phyloP scores from a whole-genome alignment of 2,888 invertebrate species.

The Chesias legatella region DNA sequence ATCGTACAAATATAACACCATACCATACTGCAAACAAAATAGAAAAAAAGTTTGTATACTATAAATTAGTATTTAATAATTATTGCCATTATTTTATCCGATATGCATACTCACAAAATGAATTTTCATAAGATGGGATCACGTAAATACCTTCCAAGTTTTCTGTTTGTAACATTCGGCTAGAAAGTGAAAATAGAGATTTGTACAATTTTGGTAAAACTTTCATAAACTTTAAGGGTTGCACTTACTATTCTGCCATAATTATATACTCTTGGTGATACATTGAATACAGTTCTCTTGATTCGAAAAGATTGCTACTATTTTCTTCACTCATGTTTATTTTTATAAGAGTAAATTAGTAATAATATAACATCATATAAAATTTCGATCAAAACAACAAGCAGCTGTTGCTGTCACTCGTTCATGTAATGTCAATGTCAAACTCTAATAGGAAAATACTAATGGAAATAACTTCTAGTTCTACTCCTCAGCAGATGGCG shows the following conservation, averaged over 20 bases:
- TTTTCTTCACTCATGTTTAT: slow-evolving; percentile 59
- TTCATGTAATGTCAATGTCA: too few relatives aligned
- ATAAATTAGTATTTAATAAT: not conserved
- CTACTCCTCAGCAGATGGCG: too few relatives aligned
- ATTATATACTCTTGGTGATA: slow-evolving; percentile 94
- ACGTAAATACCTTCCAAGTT: slow-evolving; percentile 94
- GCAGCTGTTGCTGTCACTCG: too few relatives aligned
- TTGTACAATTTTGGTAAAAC: not conserved
- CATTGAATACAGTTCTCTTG: slow-evolving; percentile 85
- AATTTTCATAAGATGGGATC: slow-evolving; percentile 92
- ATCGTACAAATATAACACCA: slow-evolving; percentile 93
- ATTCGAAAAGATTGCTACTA: slow-evolving; percentile 71
- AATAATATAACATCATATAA: too few relatives aligned
- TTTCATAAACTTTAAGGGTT: not conserved
- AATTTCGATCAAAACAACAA: too few relatives aligned
- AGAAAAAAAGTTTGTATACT: slow-evolving; percentile 4
- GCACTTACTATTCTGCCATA: slow-evolving; percentile 94
- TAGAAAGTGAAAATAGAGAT: slow-evolving; percentile 59
- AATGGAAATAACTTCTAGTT: too few relatives aligned
- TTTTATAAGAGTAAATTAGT: too few relatives aligned
- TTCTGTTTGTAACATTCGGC: slow-evolving; percentile 91
- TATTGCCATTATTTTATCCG: not conserved
- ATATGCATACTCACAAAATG: slow-evolving; percentile 84
- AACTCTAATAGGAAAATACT: too few relatives aligned
- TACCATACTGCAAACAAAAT: slow-evolving; percentile 87